A percentile compares a stretch with the other conserved stretches of the same genome.
Evolutionary conservation across 2,888 invertebrate species (phyloP).

Genomic region (Cryptocheilus praepositus): DNA sequence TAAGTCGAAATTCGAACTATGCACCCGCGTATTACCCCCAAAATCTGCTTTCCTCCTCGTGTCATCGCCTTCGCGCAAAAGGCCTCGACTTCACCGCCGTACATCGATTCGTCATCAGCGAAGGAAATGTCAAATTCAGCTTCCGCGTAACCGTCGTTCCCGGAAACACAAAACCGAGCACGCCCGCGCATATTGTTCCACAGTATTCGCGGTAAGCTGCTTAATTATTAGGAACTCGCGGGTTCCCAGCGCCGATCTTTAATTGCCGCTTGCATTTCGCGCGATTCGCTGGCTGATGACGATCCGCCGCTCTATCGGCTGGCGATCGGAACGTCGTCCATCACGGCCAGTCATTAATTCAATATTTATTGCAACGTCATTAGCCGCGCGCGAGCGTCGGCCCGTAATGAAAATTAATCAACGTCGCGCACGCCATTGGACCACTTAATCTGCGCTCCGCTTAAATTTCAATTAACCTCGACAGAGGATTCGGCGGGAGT

Average conservation of each 20-base stretch:
- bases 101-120: slow-evolving; percentile 4
- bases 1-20: too few relatives aligned
- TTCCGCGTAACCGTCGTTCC: slow-evolving; percentile 8
- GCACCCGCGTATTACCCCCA: too few relatives aligned
- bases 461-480: not conserved
- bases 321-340: not conserved
- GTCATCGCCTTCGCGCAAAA: too few relatives aligned
- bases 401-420: slow-evolving; percentile 26
- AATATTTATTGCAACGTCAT: slow-evolving; percentile 53
- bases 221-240: too few relatives aligned
- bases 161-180: slow-evolving; percentile 4
- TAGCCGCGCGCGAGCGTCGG: slow-evolving; percentile 28
- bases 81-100: too few relatives aligned
- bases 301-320: not conserved
- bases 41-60: too few relatives aligned
- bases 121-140: slow-evolving; percentile 23
- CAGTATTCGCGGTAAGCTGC: too few relatives aligned
- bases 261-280: too few relatives aligned
- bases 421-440: slow-evolving; percentile 4
- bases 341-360: slow-evolving; percentile 48
- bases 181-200: not conserved
- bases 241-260: too few relatives aligned
- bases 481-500: too few relatives aligned
- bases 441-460: not conserved
- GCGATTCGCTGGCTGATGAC: not conserved